phyloP scores from a whole-genome alignment of 2,888 invertebrate genomes.

The Meliscaeva auricollis region DNA sequence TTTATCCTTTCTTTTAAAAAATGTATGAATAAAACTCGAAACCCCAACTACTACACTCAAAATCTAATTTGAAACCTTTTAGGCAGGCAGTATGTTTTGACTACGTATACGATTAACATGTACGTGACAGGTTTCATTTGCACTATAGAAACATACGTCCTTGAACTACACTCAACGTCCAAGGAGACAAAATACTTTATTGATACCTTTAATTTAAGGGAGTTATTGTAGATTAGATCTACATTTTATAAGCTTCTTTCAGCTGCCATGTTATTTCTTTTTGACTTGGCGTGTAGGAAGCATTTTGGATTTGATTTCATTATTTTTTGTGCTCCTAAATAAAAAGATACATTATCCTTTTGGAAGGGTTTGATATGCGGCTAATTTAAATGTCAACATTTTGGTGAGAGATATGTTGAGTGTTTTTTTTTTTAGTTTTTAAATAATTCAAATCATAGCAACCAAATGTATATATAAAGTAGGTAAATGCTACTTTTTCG shows the following conservation, averaged over 20 bases:
- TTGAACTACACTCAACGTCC: conserved; percentile 47
- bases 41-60: conserved; percentile 51
- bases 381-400: no score
- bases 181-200: conserved; percentile 43
- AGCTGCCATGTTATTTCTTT: conserved; percentile 36
- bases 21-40: conserved; percentile 32
- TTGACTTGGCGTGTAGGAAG: conserved; percentile 16
- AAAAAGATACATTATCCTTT: no score
- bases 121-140: conserved; percentile 44
- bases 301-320: neutral
- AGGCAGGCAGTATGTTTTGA: conserved; percentile 36
- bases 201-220: conserved; percentile 40
- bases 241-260: neutral
- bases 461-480: no score
- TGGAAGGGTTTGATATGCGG: no score
- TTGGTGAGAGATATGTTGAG: no score
- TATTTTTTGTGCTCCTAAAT: neutral
- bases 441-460: no score
- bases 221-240: conserved; percentile 30
- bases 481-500: no score
- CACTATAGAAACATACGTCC: conserved; percentile 45
- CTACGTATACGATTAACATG: conserved; percentile 51
- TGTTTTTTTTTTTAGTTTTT: no score
- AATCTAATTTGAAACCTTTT: conserved; percentile 21
- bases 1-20: conserved; percentile 1